Evolutionary conservation across 2,888 invertebrate species (phyloP), one percentile per base, ranked within the genome.

Genomic region (Agrotis segetum): DNA sequence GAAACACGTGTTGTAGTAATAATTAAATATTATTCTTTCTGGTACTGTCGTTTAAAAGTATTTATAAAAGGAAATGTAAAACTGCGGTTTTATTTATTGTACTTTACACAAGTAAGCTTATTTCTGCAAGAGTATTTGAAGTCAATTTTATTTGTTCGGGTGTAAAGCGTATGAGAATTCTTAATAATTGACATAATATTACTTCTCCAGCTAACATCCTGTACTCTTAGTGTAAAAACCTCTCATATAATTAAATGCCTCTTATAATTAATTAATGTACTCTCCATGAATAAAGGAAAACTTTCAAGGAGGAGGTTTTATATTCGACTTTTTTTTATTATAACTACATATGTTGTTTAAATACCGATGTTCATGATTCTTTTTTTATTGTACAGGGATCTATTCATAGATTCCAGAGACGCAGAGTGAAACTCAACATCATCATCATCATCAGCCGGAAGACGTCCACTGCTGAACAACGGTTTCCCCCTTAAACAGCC

Each of bases 31-130:
- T 19, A n/a, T 50, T 11, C 24, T 19, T 19, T 1, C n/a, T 24
- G 7, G 14, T 21, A n/a, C 47, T 29, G 40, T 14, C 9, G 16
- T 49, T 17, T 49, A 24, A 21, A 49, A 21, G 49, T 2, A 4
- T 55, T 13, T 47, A 14, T 44, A 21, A 52, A 24, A 79, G 58
- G 74, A 79, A 74, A 73, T 79, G 7, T 52, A 73, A 3, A 19
- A 0, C 4, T 58, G 79, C 3, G 44, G 29, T 49, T 73, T 59
- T 17, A 24, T 24, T 24, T 24, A 24, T 24, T 24, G 24, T 24
- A 24, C 0, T n/a, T 44, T 17, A 6, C 5, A 21, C 5, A 21
- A 56, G n/a, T 19, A 0, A 21, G 13, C 50, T 70, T 70, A 44
- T 24, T 59, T 29, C 40, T 55, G n/a, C 13, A 34, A 52, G 24